Conservation (phyloP, 2,797 vertebrate species). For the Semaprochilodus insignis region DNA sequence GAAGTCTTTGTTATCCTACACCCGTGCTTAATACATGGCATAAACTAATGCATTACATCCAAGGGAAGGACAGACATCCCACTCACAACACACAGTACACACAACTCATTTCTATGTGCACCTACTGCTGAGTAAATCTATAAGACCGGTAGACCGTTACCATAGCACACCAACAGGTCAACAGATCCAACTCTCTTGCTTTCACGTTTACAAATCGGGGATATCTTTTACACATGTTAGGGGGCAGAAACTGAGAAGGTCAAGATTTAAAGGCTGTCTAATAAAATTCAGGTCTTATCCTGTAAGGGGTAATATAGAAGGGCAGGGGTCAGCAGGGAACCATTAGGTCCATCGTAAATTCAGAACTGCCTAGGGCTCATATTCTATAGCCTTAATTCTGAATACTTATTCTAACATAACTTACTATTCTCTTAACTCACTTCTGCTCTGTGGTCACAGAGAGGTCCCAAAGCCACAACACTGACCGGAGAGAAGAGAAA, state of each 20-base stretch:
- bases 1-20: too few species aligned
- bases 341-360: conserved; percentile 8
- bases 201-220: neutral
- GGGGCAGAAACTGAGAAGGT: neutral
- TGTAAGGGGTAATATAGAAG: conserved; percentile 20
- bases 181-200: neutral
- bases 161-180: neutral
- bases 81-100: neutral
- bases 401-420: neutral
- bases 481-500: too few species aligned
- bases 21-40: neutral
- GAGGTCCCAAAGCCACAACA: neutral
- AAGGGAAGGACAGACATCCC: neutral
- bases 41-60: conserved; percentile 52
- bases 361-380: neutral
- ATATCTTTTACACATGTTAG: neutral
- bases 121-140: neutral
- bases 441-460: neutral
- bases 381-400: neutral
- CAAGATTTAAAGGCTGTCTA: conserved; percentile 30
- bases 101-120: neutral
- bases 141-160: neutral
- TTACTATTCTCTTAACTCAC: neutral
- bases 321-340: neutral
- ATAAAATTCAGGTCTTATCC: conserved; percentile 37